These are phyloP conservation scores for Pteruthius melanotis DNA, from an alignment of 2,113 vertebrate genomes.

Conservation along the genomic window DNA sequence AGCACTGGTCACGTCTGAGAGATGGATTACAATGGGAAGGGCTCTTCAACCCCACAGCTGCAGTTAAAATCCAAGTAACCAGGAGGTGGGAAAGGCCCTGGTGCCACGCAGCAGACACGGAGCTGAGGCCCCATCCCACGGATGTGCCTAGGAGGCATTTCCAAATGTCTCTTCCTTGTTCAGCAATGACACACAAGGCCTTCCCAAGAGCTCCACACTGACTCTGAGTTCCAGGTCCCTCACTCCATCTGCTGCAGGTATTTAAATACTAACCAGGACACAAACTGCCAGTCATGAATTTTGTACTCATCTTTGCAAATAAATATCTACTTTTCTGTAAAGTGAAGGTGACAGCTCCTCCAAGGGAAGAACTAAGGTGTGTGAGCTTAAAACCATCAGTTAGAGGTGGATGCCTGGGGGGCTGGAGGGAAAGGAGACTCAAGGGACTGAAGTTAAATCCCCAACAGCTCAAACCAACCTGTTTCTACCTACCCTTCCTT, in stretches of 20 bases:
- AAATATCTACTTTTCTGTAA: neutral
- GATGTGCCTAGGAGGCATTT: neutral
- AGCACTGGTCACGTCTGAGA: rapidly evolving
- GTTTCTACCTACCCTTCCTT: neutral
- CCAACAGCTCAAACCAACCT: neutral
- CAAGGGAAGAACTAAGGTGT: neutral
- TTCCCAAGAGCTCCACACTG: rapidly evolving
- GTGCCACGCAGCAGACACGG: rapidly evolving
- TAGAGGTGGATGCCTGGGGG: neutral
- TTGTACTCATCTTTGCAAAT: neutral
- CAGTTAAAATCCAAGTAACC: neutral
- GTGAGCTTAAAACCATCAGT: neutral
- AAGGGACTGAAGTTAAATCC: neutral
- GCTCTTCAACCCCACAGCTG: neutral
- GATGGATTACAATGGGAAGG: rapidly evolving
- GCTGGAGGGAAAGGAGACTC: neutral
- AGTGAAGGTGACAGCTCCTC: neutral
- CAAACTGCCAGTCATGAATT: neutral
- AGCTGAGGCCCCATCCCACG: rapidly evolving
- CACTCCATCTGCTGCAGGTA: neutral
- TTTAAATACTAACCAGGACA: neutral
- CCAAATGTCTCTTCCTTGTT: neutral
- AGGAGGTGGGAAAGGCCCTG: neutral
- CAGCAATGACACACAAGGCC: rapidly evolving
- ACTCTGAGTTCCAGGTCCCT: neutral